Evolutionary conservation across 2,113 vertebrate genomes (phyloP).

Genomic region (Petroica traversi): DNA sequence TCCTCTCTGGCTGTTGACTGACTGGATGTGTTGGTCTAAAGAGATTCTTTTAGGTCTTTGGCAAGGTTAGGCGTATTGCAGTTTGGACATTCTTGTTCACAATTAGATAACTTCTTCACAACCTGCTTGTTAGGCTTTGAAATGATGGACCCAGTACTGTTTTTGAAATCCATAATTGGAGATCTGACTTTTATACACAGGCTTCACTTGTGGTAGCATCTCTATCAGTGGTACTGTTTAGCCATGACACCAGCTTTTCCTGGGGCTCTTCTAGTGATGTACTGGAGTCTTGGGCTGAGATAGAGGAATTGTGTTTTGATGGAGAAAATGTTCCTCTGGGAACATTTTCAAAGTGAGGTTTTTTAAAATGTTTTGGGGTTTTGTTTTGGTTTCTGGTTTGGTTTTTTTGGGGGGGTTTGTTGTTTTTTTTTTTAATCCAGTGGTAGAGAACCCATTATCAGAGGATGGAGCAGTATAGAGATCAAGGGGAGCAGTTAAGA

Average conservation of each 20-base stretch:
- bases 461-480: background rate
- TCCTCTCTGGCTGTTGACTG: background rate
- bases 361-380: background rate
- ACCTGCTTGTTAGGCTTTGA: background rate
- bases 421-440: background rate
- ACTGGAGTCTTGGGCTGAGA: background rate
- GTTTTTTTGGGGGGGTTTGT: too few relatives aligned
- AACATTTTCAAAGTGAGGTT: background rate
- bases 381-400: too few relatives aligned
- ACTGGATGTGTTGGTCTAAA: background rate
- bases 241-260: background rate
- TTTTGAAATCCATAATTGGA: background rate
- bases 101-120: background rate
- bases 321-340: rapidly evolving
- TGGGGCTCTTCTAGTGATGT: background rate
- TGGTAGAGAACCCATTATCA: background rate
- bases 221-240: background rate
- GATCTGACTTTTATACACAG: background rate
- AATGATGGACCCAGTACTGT: background rate
- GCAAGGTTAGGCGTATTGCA: background rate
- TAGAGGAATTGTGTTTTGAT: background rate
- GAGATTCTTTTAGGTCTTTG: background rate
- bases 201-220: background rate
- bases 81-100: background rate
- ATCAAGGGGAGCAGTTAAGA: background rate